Base-by-base conservation (phyloP, 2,113 vertebrate genomes). In the Oplegnathus fasciatus region DNA sequence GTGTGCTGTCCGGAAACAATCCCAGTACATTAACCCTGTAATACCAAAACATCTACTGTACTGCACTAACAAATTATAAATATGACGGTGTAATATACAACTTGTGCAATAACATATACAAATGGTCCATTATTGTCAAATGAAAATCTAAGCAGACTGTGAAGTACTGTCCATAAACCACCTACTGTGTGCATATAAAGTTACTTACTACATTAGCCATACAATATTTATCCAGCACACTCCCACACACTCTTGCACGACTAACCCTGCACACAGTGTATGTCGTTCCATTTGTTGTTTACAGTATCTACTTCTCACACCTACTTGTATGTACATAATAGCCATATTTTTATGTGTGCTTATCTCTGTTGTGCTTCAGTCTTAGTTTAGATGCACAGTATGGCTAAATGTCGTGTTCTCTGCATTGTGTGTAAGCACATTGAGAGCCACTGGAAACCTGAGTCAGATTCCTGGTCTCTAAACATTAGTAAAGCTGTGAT, bases 191-290 rank as follows among this genome's bases (percentile, higher is more conserved):
- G 28, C 48, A 68, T 24, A 32, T 22, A 75, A 75, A 74, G 46
- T 52, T 54, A 37, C 28, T 22, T 65, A 44, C 61, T 37, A 58
- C 60, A 78, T 75, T 24, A 71, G 64, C 11, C n/a, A 65, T 60
- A 18, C 54, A 58, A 55, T 60, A 60, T 54, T 58, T 61, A 70
- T 55, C 28, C 34, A 65, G 32, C 34, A 75, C 66, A 50, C 85
- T 64, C 75, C 55, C 72, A 73, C 75, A 62, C 54, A 60, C 42
- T 37, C 0, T 34, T 68, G 7, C 40, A 34, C 30, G 81, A 22
- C 37, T 15, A 52, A 61, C 50, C 66, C 44, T 61, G 69, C 52
- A 75, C 26, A 61, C 34, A 48, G 1, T 58, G 42, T 9, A 48
- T 79, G 37, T 40, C 72, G 10, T 15, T 50, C 42, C 10, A 18